Conservation (phyloP, 2,797 vertebrate species). For the Heterohyrax brucei region DNA sequence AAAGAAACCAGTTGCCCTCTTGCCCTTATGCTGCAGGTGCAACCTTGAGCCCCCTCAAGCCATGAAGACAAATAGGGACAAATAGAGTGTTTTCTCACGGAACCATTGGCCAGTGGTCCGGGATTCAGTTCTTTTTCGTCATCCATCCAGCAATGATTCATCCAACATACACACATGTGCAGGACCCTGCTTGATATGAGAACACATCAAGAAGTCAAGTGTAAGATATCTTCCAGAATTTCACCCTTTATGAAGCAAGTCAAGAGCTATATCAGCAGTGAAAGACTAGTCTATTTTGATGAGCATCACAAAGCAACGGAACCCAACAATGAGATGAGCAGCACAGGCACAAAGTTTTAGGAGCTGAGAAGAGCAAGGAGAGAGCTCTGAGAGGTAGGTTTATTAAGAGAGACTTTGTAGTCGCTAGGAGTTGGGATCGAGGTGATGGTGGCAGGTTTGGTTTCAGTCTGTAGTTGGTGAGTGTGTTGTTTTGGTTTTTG, state of each 20-base stretch:
- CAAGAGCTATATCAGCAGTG: background rate
- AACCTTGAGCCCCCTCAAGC: background rate
- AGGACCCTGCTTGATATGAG: background rate
- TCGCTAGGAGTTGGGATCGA: too few relatives aligned
- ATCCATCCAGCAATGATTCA: background rate
- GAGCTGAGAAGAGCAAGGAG: background rate
- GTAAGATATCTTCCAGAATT: background rate
- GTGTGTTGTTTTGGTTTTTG: slow-evolving; percentile 3
- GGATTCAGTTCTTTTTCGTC: background rate
- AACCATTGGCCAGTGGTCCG: background rate
- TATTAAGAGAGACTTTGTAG: background rate
- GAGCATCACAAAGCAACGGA: background rate
- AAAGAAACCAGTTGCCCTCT: background rate
- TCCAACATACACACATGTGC: background rate
- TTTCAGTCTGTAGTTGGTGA: background rate
- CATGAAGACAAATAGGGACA: background rate
- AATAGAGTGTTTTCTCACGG: background rate
- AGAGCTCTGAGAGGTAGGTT: background rate
- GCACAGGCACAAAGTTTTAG: background rate
- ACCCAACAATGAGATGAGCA: background rate
- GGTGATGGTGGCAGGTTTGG: too few relatives aligned
- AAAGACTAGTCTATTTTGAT: background rate
- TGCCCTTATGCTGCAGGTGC: background rate
- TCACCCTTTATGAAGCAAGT: background rate
- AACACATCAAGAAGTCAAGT: background rate